Percentiles rank a stretch among this genome's conserved stretches.
phyloP scores from a whole-genome alignment of 1,140 invertebrate genomes.

The Caenorhabditis remanei region DNA sequence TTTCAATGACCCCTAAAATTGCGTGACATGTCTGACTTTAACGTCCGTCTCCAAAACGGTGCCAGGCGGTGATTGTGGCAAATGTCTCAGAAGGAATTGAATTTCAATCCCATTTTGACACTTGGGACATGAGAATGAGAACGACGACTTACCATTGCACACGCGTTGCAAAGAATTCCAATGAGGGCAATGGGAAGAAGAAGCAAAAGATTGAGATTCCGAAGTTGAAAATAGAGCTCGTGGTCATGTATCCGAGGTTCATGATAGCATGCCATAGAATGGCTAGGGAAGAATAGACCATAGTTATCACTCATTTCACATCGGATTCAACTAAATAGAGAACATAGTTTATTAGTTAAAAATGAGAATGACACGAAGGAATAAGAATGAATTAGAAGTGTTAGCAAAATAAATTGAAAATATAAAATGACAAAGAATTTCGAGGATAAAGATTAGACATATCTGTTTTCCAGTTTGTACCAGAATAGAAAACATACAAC shows the following conservation, averaged over 20 bases:
- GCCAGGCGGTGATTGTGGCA: constrained; percentile 3
- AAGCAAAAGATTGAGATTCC: constrained; percentile 71
- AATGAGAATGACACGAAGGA: no score
- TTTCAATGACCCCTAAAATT: constrained; percentile 3
- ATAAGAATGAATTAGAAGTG: no score
- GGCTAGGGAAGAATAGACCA: constrained; percentile 42
- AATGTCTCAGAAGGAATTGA: neutral
- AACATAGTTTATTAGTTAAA: no score
- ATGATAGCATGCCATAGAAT: constrained; percentile 71
- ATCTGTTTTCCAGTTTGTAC: no score
- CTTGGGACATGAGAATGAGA: constrained; percentile 35
- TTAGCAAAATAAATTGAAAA: no score
- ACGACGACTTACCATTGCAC: constrained; percentile 72
- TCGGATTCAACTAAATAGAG: neutral
- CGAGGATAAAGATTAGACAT: no score
- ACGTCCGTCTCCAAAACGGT: neutral
- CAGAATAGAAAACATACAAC: no score
- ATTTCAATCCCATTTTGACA: constrained; percentile 43
- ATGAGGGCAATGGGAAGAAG: constrained; percentile 73
- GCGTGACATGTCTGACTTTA: neutral
- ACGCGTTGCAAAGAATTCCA: constrained; percentile 74
- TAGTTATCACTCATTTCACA: constrained; percentile 44
- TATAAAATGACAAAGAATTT: no score
- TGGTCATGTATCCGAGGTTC: constrained; percentile 77
- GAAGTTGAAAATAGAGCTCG: constrained; percentile 74